Conservation (phyloP, 2,113 vertebrate genomes). For the Limanda limanda region DNA sequence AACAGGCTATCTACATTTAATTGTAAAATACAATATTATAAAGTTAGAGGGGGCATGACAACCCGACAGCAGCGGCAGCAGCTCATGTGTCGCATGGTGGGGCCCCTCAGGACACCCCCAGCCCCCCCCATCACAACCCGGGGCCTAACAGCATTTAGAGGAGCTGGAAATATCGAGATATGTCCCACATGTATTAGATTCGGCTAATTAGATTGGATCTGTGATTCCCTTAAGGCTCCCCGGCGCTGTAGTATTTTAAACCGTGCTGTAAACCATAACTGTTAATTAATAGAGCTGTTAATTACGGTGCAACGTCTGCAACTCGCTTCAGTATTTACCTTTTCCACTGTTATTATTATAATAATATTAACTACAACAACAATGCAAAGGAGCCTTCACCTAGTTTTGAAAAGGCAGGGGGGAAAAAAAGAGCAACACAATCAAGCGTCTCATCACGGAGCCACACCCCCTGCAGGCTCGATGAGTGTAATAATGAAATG, state of each 20-base stretch:
- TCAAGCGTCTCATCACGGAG: conserved; percentile 5
- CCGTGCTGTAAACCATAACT: conserved; percentile 33
- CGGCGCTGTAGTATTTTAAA: conserved; percentile 55
- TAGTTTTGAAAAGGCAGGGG: conserved; percentile 7
- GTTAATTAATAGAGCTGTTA: conserved; percentile 64
- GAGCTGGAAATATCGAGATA: conserved; percentile 68
- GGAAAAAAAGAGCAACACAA: not conserved
- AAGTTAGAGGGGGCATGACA: too few relatives aligned
- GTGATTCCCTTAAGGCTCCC: conserved; percentile 52
- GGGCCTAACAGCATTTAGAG: conserved; percentile 66
- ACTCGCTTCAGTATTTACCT: conserved; percentile 32
- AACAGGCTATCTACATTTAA: too few relatives aligned
- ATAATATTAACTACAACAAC: not conserved
- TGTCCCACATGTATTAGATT: conserved; percentile 62
- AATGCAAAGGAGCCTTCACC: not conserved
- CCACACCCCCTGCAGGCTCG: not conserved
- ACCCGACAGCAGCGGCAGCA: conserved; percentile 15
- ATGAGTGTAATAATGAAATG: conserved; percentile 7
- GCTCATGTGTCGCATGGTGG: conserved; percentile 24
- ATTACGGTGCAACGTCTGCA: conserved; percentile 39
- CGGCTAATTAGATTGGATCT: conserved; percentile 72
- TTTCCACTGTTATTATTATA: not conserved
- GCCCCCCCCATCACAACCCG: conserved; percentile 50
- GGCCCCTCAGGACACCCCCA: conserved; percentile 54
- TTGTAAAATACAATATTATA: too few relatives aligned